phyloP scores from a whole-genome alignment of 2,888 invertebrate genomes.

The Sepioteuthis lessoniana region DNA sequence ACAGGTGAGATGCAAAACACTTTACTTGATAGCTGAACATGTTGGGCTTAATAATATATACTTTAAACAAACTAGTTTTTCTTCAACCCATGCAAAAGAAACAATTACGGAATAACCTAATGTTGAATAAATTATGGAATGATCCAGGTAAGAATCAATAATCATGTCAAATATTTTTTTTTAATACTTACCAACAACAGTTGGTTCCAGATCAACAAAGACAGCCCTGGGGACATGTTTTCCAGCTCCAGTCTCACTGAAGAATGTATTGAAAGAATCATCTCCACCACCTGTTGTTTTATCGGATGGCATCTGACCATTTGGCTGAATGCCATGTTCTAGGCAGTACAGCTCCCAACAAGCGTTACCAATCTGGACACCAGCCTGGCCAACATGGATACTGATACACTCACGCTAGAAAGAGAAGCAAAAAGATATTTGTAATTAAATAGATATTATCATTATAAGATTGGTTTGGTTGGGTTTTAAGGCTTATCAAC shows the following conservation, averaged over 20 bases:
- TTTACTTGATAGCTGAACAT: too few relatives aligned
- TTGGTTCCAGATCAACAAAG: conserved; percentile 94
- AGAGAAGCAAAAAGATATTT: neutral
- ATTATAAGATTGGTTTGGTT: too few relatives aligned
- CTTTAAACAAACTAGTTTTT: too few relatives aligned
- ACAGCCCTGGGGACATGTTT: conserved; percentile 81
- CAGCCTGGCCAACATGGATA: conserved; percentile 77
- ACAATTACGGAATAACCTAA: too few relatives aligned
- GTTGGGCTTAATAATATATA: too few relatives aligned
- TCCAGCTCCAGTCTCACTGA: conserved; percentile 90
- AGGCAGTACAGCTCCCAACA: conserved; percentile 79
- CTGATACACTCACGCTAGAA: conserved; percentile 76
- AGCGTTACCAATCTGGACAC: conserved; percentile 78
- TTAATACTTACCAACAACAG: conserved; percentile 84
- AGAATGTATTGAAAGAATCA: conserved; percentile 88
- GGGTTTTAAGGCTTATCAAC: too few relatives aligned
- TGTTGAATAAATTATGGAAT: too few relatives aligned
- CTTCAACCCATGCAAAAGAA: too few relatives aligned
- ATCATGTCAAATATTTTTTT: too few relatives aligned
- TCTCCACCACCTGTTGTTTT: conserved; percentile 85
- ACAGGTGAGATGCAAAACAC: too few relatives aligned
- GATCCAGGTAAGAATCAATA: neutral
- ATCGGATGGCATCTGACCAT: conserved; percentile 82
- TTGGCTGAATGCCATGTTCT: conserved; percentile 78
- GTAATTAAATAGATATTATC: too few relatives aligned